Evolutionary conservation across 2,888 invertebrate species (phyloP).

Genomic region (Adelphocoris suturalis): DNA sequence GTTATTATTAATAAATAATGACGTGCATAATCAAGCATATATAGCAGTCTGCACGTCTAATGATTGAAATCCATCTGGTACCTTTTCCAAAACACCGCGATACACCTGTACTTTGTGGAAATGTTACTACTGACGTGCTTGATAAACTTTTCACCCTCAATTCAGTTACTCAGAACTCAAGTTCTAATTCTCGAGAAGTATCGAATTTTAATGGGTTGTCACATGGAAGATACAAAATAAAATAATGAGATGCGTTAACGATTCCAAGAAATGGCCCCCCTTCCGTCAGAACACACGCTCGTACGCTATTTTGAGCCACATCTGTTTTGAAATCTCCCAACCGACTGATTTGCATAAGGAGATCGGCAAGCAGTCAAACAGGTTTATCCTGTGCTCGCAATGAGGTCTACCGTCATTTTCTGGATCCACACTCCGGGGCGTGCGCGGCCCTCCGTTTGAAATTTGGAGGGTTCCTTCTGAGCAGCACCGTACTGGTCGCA

Average conservation of each 20-base stretch:
- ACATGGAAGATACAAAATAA: too few species aligned
- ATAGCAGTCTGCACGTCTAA: too few species aligned
- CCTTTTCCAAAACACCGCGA: too few species aligned
- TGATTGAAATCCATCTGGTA: too few species aligned
- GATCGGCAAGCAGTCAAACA: constrained; percentile 46
- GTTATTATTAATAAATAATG: too few species aligned
- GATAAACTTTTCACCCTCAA: too few species aligned
- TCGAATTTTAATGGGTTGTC: too few species aligned
- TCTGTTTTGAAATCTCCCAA: constrained; percentile 43
- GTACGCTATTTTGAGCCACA: neutral
- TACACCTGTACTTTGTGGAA: too few species aligned
- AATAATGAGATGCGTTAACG: neutral
- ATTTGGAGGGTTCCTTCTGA: neutral
- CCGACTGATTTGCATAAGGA: constrained; percentile 45
- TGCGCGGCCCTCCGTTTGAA: neutral
- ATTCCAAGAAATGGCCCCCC: neutral
- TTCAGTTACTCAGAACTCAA: too few species aligned
- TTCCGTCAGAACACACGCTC: neutral
- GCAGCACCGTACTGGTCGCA: neutral
- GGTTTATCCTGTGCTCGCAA: constrained; percentile 38
- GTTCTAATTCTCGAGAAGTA: too few species aligned
- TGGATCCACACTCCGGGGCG: constrained; percentile 38
- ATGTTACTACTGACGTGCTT: too few species aligned
- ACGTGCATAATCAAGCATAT: too few species aligned
- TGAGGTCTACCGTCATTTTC: constrained; percentile 8